Conservation (phyloP, 2,113 vertebrate genomes). For the Apaloderma vittatum region DNA sequence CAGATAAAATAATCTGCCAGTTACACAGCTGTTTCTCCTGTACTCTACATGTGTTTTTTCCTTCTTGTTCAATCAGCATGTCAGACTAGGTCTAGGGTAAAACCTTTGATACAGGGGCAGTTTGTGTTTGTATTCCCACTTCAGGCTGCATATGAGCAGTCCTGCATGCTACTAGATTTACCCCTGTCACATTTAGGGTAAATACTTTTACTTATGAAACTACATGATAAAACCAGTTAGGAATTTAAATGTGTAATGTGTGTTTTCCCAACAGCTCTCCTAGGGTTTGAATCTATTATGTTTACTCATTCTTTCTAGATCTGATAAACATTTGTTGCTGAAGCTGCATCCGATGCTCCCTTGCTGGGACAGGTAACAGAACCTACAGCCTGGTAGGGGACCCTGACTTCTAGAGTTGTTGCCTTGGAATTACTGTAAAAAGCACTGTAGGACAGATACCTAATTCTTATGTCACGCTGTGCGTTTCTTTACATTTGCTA, state of each 20-base stretch:
- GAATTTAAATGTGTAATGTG: background rate
- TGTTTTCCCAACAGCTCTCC: background rate
- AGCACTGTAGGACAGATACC: background rate
- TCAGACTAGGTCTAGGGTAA: background rate
- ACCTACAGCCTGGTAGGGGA: background rate
- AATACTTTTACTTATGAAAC: background rate
- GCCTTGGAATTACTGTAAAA: background rate
- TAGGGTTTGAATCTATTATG: background rate
- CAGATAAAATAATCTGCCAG: background rate
- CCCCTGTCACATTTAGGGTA: background rate
- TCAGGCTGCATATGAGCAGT: background rate
- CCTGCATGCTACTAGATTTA: background rate
- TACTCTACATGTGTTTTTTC: background rate
- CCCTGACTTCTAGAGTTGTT: background rate
- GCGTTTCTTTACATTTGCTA: background rate
- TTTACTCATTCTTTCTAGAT: background rate
- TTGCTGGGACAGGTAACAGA: background rate
- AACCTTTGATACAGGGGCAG: background rate
- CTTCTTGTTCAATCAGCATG: background rate
- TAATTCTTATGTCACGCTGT: background rate
- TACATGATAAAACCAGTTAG: background rate
- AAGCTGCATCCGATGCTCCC: background rate
- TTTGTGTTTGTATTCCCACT: background rate
- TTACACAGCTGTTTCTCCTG: background rate
- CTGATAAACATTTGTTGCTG: background rate